A percentile compares a stretch with the other conserved stretches of the same genome.
Conservation (phyloP, 2,113 vertebrate species). For the Sclerurus mexicanus region DNA sequence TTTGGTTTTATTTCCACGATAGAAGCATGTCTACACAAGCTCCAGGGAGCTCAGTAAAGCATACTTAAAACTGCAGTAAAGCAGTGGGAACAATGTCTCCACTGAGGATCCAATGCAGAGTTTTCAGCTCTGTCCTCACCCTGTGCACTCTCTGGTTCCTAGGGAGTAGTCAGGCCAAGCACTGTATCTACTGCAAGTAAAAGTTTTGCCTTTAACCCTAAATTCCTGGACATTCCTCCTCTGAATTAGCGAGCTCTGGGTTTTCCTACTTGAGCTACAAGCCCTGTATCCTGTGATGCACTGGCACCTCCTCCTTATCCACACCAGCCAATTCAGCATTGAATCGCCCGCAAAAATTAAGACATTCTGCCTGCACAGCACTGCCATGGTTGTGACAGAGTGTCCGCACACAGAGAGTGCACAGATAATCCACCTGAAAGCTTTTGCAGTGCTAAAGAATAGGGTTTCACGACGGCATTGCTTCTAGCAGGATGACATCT, state of each 20-base stretch:
- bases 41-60: not conserved
- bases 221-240: not conserved
- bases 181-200: not conserved
- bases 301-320: not conserved
- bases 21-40: not conserved
- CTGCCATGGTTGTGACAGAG: not conserved
- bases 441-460: not conserved
- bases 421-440: not conserved
- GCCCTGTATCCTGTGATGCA: not conserved
- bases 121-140: not conserved
- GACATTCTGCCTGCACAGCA: not conserved
- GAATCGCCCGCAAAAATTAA: not conserved
- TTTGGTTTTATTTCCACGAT: not conserved
- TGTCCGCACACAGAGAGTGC: not conserved
- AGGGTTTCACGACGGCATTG: not conserved
- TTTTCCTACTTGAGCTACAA: not conserved
- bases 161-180: not conserved
- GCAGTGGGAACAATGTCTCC: not conserved
- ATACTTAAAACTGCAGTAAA: not conserved
- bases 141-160: not conserved
- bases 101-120: not conserved
- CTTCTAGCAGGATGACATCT: not conserved
- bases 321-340: not conserved
- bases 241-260: not conserved
- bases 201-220: not conserved